Evolutionary conservation across 2,113 vertebrate species (phyloP).

Genomic region (Toxotes jaculatrix): DNA sequence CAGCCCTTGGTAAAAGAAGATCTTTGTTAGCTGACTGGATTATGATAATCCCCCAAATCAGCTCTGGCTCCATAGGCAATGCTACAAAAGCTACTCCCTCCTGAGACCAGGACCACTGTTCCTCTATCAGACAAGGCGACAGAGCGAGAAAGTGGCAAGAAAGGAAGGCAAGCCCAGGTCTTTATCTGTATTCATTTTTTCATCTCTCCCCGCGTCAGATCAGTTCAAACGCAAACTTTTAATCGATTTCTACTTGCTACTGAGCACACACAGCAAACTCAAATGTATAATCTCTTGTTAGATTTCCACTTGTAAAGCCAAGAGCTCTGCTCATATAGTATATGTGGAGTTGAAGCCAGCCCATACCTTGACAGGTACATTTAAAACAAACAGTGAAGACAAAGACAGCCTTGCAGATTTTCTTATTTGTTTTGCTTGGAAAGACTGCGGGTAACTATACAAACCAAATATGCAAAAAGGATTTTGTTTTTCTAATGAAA

Average conservation of each 20-base stretch:
- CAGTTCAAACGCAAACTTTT: slow-evolving; percentile 50
- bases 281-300: slow-evolving; percentile 19
- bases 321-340: slow-evolving; percentile 12
- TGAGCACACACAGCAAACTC: slow-evolving; percentile 22
- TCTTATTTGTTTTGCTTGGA: slow-evolving; percentile 51
- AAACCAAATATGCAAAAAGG: slow-evolving; percentile 50
- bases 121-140: slow-evolving; percentile 24
- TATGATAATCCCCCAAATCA: slow-evolving; percentile 59
- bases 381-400: slow-evolving; percentile 32
- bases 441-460: slow-evolving; percentile 7
- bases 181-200: slow-evolving; percentile 40
- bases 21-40: slow-evolving; percentile 53
- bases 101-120: slow-evolving; percentile 16
- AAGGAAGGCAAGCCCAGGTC: slow-evolving; percentile 12
- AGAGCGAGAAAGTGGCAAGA: slow-evolving; percentile 5
- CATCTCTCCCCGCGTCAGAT: slow-evolving; percentile 18
- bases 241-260: slow-evolving; percentile 35
- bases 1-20: slow-evolving; percentile 36
- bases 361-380: slow-evolving; percentile 44
- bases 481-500: slow-evolving; percentile 57
- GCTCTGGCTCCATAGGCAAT: slow-evolving; percentile 25
- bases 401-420: slow-evolving; percentile 32
- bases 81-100: slow-evolving; percentile 34
- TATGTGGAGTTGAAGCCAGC: slow-evolving; percentile 20
- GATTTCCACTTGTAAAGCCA: slow-evolving; percentile 31